Conservation (phyloP, 2,888 invertebrate genomes). For the Cantharis rufa region DNA sequence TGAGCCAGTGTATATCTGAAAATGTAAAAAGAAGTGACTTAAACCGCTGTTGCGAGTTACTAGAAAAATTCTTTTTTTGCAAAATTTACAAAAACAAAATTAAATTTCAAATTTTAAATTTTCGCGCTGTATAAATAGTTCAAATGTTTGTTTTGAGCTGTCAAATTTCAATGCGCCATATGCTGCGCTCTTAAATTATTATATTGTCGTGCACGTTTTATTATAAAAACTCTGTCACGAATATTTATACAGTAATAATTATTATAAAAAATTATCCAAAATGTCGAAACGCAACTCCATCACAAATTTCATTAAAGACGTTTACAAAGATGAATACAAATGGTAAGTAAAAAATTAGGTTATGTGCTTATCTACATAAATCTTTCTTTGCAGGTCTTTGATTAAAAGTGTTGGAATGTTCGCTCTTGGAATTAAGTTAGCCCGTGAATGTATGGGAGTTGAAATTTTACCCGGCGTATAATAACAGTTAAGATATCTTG, state of each 20-base stretch:
- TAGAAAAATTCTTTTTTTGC: too few species aligned
- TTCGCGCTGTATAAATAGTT: not conserved
- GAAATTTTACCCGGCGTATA: constrained; percentile 57
- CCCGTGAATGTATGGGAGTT: constrained; percentile 76
- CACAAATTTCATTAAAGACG: constrained; percentile 62
- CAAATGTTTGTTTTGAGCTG: not conserved
- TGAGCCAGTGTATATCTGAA: too few species aligned
- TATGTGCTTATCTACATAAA: constrained; percentile 5
- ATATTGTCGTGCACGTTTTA: not conserved
- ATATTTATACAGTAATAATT: not conserved
- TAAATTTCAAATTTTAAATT: not conserved
- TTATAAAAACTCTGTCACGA: not conserved
- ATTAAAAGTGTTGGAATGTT: constrained; percentile 82
- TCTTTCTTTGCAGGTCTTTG: constrained; percentile 67
- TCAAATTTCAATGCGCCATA: not conserved
- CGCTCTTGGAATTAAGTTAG: constrained; percentile 75
- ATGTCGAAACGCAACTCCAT: constrained; percentile 65
- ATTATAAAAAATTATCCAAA: constrained; percentile 38
- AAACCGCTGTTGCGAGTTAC: too few species aligned
- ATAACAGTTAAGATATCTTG: not conserved
- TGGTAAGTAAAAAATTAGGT: constrained; percentile 62
- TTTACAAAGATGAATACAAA: constrained; percentile 78
- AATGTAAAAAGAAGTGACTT: too few species aligned
- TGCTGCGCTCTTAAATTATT: not conserved
- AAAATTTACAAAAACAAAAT: too few species aligned